Percentiles rank a stretch among this genome's conserved stretches.
These are phyloP conservation scores for Cotesia glomerata DNA, from an alignment of 1,140 invertebrate genomes.

Conservation along the genomic window DNA sequence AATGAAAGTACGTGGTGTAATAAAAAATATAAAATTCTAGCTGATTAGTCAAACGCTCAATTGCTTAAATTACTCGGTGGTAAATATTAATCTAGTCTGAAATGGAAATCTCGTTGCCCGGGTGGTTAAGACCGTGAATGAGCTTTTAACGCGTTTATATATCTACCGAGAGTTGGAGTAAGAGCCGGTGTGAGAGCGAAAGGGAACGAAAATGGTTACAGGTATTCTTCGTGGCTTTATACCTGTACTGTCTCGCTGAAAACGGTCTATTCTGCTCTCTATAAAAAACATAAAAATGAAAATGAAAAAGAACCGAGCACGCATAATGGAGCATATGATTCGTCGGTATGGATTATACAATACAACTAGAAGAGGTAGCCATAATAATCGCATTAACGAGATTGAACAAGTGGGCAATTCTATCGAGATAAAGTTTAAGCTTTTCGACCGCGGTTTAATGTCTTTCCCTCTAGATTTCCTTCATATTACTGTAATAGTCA, in stretches of 20 bases:
- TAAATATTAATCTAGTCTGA: constrained; percentile 18
- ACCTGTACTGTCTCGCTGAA: neutral
- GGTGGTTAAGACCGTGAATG: neutral
- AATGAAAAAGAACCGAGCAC: constrained; percentile 10
- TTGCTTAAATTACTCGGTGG: constrained; percentile 5
- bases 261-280: too few species aligned
- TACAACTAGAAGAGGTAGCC: constrained; percentile 18
- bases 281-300: neutral
- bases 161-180: neutral
- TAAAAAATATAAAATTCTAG: neutral
- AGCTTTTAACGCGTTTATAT: constrained; percentile 23
- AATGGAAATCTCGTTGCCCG: constrained; percentile 9
- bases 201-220: neutral
- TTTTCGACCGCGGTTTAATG: constrained; percentile 3
- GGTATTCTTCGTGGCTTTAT: neutral
- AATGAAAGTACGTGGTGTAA: too few species aligned
- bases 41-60: neutral
- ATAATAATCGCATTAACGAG: constrained; percentile 37
- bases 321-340: constrained; percentile 35
- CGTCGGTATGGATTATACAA: neutral
- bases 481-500: neutral
- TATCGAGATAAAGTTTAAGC: constrained; percentile 23
- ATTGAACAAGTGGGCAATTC: constrained; percentile 33
- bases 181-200: neutral
- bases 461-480: neutral